Conservation (phyloP, 2,113 vertebrate genomes). For the Sinocyclocheilus rhinocerous region DNA sequence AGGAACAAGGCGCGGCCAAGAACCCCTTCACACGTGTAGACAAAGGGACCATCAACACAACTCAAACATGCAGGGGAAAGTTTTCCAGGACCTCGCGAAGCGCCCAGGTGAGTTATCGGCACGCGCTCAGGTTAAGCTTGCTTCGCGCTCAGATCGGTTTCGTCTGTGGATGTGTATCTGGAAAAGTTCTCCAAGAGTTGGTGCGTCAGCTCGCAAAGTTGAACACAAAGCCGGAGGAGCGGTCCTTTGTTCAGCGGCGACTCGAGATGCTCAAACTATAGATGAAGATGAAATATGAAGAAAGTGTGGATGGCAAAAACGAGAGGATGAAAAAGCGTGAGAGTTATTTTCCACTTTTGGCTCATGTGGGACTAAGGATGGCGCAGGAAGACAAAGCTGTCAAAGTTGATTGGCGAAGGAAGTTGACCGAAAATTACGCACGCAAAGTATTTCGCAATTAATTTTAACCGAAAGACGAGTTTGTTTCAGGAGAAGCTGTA, state of each 20-base stretch:
- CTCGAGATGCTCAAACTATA: slow-evolving; percentile 68
- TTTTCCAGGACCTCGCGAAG: slow-evolving; percentile 63
- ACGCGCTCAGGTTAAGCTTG: slow-evolving; percentile 54
- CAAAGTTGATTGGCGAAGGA: slow-evolving; percentile 71
- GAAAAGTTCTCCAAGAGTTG: slow-evolving; percentile 77
- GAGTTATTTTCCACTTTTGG: slow-evolving; percentile 61
- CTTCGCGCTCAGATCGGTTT: slow-evolving; percentile 23
- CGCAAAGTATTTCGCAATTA: not conserved
- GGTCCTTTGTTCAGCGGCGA: slow-evolving; percentile 83
- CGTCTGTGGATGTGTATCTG: slow-evolving; percentile 55
- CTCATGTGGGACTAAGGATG: slow-evolving; percentile 66
- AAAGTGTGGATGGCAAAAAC: slow-evolving; percentile 7
- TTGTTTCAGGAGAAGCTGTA: not conserved
- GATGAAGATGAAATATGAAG: slow-evolving; percentile 54
- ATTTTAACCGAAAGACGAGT: not conserved
- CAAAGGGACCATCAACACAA: slow-evolving; percentile 81
- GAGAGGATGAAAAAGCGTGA: slow-evolving; percentile 47
- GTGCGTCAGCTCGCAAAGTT: slow-evolving; percentile 73
- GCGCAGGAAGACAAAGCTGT: slow-evolving; percentile 71
- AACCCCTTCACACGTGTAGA: slow-evolving; percentile 77
- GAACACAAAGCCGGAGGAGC: slow-evolving; percentile 65
- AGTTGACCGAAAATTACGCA: slow-evolving; percentile 48
- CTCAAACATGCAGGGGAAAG: slow-evolving; percentile 75
- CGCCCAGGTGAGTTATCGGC: slow-evolving; percentile 46
- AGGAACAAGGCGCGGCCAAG: slow-evolving; percentile 80